These are phyloP conservation scores for Calyptomena viridis DNA, from an alignment of 2,113 vertebrate species.

Conservation along the genomic window DNA sequence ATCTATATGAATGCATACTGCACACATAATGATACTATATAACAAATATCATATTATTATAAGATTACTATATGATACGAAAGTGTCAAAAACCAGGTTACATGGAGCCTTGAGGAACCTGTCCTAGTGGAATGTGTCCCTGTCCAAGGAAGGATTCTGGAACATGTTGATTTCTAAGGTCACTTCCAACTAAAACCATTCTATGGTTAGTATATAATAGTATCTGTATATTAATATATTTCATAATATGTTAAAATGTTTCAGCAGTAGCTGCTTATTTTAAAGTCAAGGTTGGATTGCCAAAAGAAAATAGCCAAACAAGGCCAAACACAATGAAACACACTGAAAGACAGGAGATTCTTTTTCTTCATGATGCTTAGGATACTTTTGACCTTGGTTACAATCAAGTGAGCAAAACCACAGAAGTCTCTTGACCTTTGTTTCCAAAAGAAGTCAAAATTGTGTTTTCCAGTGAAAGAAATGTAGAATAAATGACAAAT, in stretches of 20 bases:
- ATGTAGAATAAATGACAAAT: neutral
- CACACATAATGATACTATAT: neutral
- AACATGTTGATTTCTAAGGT: neutral
- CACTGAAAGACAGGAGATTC: neutral
- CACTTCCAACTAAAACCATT: neutral
- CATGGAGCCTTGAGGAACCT: neutral
- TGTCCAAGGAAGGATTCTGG: neutral
- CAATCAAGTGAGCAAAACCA: neutral
- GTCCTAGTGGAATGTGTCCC: neutral
- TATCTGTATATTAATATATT: too few species aligned
- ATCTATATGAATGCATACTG: neutral
- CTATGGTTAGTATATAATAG: accelerated
- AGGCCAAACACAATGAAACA: neutral
- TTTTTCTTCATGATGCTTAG: neutral
- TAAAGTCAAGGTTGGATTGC: neutral
- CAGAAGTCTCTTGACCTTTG: neutral
- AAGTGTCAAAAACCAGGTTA: neutral
- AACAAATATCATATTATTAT: too few species aligned
- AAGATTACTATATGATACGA: accelerated
- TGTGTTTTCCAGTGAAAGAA: neutral
- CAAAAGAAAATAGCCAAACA: neutral
- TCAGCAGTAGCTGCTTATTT: neutral
- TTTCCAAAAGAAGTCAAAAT: neutral
- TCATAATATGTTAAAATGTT: neutral
- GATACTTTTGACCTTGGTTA: neutral